phyloP scores from a whole-genome alignment of 2,113 vertebrate genomes.

The Nicator chloris region DNA sequence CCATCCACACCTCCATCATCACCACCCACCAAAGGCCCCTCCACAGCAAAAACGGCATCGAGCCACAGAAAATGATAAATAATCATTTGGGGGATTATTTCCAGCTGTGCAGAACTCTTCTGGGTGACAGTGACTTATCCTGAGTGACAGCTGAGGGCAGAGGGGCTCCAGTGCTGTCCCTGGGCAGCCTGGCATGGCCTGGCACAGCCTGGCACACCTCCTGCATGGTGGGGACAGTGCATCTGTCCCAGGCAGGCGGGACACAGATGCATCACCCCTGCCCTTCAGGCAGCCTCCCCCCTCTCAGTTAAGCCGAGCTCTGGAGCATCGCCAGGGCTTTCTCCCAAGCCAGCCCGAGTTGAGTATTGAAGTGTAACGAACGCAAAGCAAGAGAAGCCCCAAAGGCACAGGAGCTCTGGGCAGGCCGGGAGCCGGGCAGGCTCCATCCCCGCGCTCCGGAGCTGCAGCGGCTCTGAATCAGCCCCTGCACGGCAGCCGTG shows the following conservation, averaged over 20 bases:
- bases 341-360: neutral
- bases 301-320: neutral
- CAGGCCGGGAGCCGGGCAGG: too few relatives aligned
- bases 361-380: neutral
- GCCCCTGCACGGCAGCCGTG: neutral
- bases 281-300: neutral
- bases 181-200: neutral
- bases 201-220: neutral
- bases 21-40: accelerated
- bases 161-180: neutral
- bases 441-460: too few relatives aligned
- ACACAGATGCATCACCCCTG: neutral
- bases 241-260: neutral
- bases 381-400: too few relatives aligned
- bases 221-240: neutral
- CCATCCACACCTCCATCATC: neutral
- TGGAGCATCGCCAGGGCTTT: neutral
- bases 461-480: neutral
- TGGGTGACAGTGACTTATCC: neutral
- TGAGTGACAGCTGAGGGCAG: accelerated
- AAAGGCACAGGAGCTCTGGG: too few relatives aligned
- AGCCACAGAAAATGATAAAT: neutral
- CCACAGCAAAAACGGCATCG: accelerated
- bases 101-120: neutral
- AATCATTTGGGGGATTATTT: neutral